Percentiles rank a stretch among this genome's conserved stretches.
phyloP scores from a whole-genome alignment of 92 coral and sea anemone species.

The Ricordea florida region DNA sequence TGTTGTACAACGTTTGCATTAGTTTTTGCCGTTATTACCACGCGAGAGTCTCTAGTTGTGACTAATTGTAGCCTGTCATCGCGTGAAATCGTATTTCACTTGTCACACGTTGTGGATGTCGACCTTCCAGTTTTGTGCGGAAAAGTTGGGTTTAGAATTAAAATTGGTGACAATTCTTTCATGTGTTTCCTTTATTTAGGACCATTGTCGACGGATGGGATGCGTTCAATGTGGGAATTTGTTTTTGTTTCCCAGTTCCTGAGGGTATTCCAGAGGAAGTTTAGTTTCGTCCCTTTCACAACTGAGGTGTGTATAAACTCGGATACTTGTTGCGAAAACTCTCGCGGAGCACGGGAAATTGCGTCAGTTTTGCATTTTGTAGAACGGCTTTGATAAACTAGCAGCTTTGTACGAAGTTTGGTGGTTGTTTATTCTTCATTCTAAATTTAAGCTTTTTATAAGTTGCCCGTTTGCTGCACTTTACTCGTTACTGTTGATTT shows the following conservation, averaged over 20 bases:
- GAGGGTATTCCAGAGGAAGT: slow-evolving; percentile 91
- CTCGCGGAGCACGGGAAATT: not conserved
- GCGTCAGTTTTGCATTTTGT: not conserved
- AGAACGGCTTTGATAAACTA: not conserved
- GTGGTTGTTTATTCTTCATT: slow-evolving; percentile 15
- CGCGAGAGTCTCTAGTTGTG: slow-evolving; percentile 88
- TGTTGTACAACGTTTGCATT: slow-evolving; percentile 46
- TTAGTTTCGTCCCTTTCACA: slow-evolving; percentile 84
- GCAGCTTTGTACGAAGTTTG: not conserved
- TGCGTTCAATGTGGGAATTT: slow-evolving; percentile 98
- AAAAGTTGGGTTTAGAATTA: slow-evolving; percentile 23
- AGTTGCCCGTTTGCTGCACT: slow-evolving; percentile 32
- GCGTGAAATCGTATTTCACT: slow-evolving; percentile 95
- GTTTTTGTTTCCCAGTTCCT: slow-evolving; percentile 96
- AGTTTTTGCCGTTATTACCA: slow-evolving; percentile 56
- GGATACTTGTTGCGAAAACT: slow-evolving; percentile 10
- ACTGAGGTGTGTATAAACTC: slow-evolving; percentile 73
- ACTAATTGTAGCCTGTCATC: slow-evolving; percentile 98
- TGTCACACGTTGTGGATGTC: slow-evolving; percentile 90
- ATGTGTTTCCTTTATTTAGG: slow-evolving; percentile 68
- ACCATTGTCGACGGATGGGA: slow-evolving; percentile 74
- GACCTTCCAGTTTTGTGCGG: slow-evolving; percentile 29
- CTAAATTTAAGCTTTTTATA: slow-evolving; percentile 12
- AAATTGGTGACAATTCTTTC: slow-evolving; percentile 2
- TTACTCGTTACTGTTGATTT: slow-evolving; percentile 20